Evolutionary conservation across 2,113 vertebrate genomes (phyloP).

Genomic region (Heliornis fulica): DNA sequence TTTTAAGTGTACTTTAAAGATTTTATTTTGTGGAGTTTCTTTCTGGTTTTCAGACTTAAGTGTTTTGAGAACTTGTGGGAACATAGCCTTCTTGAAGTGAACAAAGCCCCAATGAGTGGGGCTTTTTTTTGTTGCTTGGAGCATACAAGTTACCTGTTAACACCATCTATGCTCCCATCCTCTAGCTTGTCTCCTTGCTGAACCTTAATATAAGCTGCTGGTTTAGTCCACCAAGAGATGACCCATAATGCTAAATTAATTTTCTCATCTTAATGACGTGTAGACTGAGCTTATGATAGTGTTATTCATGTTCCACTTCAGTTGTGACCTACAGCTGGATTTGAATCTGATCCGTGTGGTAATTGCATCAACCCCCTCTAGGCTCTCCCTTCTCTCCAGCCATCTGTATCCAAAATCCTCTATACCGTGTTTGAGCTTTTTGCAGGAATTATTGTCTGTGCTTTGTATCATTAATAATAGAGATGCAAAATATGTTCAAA

Average conservation of each 20-base stretch:
- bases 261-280: neutral
- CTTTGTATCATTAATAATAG: neutral
- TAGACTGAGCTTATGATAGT: neutral
- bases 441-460: neutral
- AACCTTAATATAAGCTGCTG: neutral
- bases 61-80: neutral
- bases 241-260: neutral
- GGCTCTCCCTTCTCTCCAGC: neutral
- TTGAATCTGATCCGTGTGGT: neutral
- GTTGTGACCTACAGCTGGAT: neutral
- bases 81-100: neutral
- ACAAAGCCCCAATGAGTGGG: no score
- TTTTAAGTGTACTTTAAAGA: neutral
- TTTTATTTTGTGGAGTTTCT: neutral
- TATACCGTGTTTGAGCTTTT: neutral
- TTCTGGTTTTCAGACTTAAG: neutral
- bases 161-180: neutral
- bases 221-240: neutral
- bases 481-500: neutral
- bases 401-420: neutral
- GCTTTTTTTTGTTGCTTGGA: neutral
- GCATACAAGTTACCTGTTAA: neutral
- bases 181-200: neutral
- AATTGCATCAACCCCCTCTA: neutral
- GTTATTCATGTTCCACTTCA: neutral